Percentiles rank a stretch among this genome's conserved stretches.
phyloP scores from a whole-genome alignment of 1,140 invertebrate genomes.

The Helicoverpa armigera region DNA sequence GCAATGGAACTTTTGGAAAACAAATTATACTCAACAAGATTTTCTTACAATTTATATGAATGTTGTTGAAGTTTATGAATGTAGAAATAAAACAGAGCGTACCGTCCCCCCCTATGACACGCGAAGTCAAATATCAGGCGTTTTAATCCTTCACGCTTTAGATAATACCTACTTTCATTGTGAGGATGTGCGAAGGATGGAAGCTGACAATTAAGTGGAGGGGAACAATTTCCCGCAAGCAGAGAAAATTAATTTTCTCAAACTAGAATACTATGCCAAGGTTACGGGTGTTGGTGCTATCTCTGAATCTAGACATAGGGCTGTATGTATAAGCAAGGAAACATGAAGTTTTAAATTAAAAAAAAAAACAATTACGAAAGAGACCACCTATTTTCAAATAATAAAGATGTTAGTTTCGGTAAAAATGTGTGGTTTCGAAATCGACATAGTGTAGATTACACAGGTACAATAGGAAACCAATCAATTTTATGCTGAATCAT shows the following conservation, averaged over 20 bases:
- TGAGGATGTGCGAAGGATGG: constrained; percentile 19
- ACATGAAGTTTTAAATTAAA: too few relatives aligned
- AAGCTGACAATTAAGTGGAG: background rate
- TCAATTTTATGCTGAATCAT: constrained; percentile 22
- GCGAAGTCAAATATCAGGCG: constrained; percentile 34
- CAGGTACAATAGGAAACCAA: constrained; percentile 14
- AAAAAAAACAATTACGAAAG: too few relatives aligned
- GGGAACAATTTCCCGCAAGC: background rate
- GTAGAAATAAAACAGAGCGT: constrained; percentile 39
- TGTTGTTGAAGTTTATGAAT: constrained; percentile 46
- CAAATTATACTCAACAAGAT: background rate
- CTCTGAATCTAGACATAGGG: too few relatives aligned
- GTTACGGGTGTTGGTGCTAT: too few relatives aligned
- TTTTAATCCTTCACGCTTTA: constrained; percentile 53
- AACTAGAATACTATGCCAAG: too few relatives aligned
- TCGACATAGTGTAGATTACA: background rate
- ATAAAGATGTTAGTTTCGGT: background rate
- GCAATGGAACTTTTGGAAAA: background rate
- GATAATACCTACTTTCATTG: constrained; percentile 35
- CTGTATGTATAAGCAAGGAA: too few relatives aligned
- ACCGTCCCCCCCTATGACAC: constrained; percentile 21
- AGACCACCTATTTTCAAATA: background rate
- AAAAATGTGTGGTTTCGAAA: background rate
- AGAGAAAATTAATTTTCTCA: too few relatives aligned
- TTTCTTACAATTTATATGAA: background rate